phyloP scores from a whole-genome alignment of 2,797 vertebrate species.

The Sebastiscus albofasciatus region DNA sequence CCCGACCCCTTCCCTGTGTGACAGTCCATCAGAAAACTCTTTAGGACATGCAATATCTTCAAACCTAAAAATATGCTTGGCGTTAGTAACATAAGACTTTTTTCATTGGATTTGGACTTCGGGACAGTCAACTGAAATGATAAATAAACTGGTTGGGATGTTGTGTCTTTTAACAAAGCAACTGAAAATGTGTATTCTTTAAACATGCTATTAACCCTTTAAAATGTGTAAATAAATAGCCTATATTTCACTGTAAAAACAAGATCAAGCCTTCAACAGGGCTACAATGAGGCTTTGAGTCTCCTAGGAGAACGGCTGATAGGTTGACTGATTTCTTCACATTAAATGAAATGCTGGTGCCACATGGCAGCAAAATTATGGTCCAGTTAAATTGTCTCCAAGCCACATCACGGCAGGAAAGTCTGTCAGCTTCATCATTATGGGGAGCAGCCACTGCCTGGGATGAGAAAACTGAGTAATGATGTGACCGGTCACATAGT shows the following conservation, averaged over 20 bases:
- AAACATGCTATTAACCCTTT: neutral
- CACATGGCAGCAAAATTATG: slow-evolving; percentile 21
- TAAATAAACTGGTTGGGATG: neutral
- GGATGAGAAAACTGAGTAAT: slow-evolving; percentile 33
- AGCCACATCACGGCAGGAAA: slow-evolving; percentile 26
- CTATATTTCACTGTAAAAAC: neutral
- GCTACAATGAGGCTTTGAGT: neutral
- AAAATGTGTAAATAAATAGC: neutral
- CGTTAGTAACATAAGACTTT: neutral
- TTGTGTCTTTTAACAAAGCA: neutral
- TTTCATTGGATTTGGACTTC: neutral
- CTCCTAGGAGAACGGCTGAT: neutral
- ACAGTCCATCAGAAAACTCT: slow-evolving; percentile 1
- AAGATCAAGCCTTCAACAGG: neutral
- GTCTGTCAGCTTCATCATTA: slow-evolving; percentile 49
- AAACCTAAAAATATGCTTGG: slow-evolving; percentile 6
- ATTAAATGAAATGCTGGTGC: slow-evolving; percentile 44
- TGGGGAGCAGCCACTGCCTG: slow-evolving; percentile 35
- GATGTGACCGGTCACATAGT: slow-evolving; percentile 2
- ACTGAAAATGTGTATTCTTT: neutral
- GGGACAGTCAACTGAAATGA: neutral
- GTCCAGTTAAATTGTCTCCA: slow-evolving; percentile 40
- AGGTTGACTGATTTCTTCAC: slow-evolving; percentile 7
- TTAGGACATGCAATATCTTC: neutral
- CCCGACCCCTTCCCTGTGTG: too few relatives aligned